phyloP scores from a whole-genome alignment of 2,113 vertebrate genomes.

The Carassius carassius region DNA sequence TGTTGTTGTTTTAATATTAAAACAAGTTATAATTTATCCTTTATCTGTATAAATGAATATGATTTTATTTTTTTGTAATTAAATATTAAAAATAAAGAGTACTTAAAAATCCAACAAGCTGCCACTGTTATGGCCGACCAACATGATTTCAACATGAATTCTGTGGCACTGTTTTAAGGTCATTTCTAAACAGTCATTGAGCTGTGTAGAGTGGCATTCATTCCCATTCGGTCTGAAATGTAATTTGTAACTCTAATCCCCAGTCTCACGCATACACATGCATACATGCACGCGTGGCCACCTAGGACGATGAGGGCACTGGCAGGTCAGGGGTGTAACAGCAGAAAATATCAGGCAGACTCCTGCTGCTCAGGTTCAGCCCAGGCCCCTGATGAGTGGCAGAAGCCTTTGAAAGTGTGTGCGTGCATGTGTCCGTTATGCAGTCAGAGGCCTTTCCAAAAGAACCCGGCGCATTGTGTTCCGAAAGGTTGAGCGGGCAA shows the following conservation, averaged over 20 bases:
- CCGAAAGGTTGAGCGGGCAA: slow-evolving; percentile 40
- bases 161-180: background rate
- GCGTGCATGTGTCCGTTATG: slow-evolving; percentile 27
- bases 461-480: slow-evolving; percentile 22
- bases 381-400: slow-evolving; percentile 42
- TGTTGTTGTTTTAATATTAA: background rate
- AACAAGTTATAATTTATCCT: background rate
- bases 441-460: slow-evolving; percentile 38
- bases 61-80: no score
- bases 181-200: background rate
- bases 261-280: slow-evolving; percentile 4
- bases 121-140: background rate
- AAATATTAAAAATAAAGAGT: no score
- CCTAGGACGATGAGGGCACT: slow-evolving; percentile 37
- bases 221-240: slow-evolving; percentile 1
- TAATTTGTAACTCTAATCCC: slow-evolving; percentile 24
- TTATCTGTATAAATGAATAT: background rate
- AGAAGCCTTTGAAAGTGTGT: slow-evolving; percentile 47
- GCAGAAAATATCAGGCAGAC: slow-evolving; percentile 55
- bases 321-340: slow-evolving; percentile 50
- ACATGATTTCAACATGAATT: background rate
- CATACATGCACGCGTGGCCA: background rate
- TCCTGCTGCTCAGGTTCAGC: slow-evolving; percentile 51
- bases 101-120: no score
- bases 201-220: background rate